Percentiles rank a stretch among this genome's conserved stretches.
Conservation (phyloP, 2,888 invertebrate species). For the Nomada goodeniana region DNA sequence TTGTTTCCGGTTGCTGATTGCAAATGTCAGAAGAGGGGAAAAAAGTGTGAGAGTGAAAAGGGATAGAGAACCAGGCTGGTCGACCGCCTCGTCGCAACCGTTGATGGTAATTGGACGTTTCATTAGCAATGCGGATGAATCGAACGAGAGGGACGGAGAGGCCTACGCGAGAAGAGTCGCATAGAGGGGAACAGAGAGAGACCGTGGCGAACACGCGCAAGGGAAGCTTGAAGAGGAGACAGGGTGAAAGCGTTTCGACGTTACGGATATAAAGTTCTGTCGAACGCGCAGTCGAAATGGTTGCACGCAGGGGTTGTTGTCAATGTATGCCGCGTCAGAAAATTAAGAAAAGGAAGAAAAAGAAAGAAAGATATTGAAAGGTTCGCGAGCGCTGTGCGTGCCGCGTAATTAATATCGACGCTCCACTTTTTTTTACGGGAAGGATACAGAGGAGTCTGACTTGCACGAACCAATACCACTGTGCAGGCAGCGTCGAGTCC, state of each 20-base stretch:
- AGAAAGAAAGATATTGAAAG: not conserved
- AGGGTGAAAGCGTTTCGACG: conserved; percentile 55
- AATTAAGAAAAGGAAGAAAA: conserved; percentile 22
- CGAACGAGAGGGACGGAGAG: conserved; percentile 51
- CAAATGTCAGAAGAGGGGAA: conserved; percentile 55
- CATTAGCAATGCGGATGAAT: conserved; percentile 72
- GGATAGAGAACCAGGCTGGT: conserved; percentile 16
- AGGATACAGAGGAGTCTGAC: not conserved
- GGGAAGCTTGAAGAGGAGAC: conserved; percentile 5
- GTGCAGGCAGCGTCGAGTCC: not conserved
- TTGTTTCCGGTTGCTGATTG: conserved; percentile 74
- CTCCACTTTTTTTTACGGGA: conserved; percentile 21
- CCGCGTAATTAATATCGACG: conserved; percentile 48
- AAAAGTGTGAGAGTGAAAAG: conserved; percentile 43
- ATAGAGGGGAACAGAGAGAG: not conserved
- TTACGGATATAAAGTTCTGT: conserved; percentile 51
- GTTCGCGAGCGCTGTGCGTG: not conserved
- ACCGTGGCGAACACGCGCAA: conserved; percentile 4
- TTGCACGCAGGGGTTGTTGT: conserved; percentile 23
- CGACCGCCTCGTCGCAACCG: conserved; percentile 45
- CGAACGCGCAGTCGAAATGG: not conserved
- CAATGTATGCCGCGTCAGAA: conserved; percentile 30
- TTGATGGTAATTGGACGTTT: conserved; percentile 74
- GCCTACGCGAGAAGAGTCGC: conserved; percentile 5
- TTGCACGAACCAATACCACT: conserved; percentile 36